A percentile compares a stretch with the other conserved stretches of the same genome.
Evolutionary conservation across 1,140 invertebrate genomes (phyloP).

Genomic region (Oedothorax gibbosus): DNA sequence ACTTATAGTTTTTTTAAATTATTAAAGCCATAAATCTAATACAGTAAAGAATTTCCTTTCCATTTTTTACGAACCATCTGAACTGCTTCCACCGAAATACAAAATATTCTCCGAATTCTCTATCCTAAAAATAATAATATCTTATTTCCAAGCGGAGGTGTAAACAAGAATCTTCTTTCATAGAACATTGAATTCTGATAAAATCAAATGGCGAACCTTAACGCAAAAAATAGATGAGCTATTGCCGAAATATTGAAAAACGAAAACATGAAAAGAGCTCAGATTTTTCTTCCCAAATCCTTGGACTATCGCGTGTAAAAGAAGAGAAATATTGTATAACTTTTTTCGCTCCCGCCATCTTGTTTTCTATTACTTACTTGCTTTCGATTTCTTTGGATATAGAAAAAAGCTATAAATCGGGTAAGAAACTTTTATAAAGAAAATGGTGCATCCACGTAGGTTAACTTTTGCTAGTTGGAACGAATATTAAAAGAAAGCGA

Average conservation of each 20-base stretch:
- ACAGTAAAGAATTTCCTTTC: no score
- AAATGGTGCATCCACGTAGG: constrained; percentile 9
- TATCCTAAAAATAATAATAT: no score
- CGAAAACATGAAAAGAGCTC: constrained; percentile 12
- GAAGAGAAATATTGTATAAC: constrained; percentile 10
- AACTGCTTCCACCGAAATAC: no score
- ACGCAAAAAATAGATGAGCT: constrained; percentile 12
- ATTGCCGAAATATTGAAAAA: constrained; percentile 48
- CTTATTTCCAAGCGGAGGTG: neutral
- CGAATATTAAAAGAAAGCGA: no score
- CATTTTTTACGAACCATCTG: no score
- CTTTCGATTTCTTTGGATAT: constrained; percentile 10
- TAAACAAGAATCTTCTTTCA: constrained; percentile 35
- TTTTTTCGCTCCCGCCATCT: constrained; percentile 1
- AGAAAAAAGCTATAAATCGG: constrained; percentile 22
- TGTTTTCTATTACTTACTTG: constrained; percentile 50
- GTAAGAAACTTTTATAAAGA: neutral
- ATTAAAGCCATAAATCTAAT: no score
- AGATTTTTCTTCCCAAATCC: constrained; percentile 1
- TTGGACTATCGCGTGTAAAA: constrained; percentile 25
- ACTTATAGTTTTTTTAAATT: no score
- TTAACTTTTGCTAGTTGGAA: no score
- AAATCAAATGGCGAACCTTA: constrained; percentile 50
- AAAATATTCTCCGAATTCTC: no score
- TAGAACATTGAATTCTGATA: constrained; percentile 58